A percentile compares a stretch with the other conserved stretches of the same genome.
phyloP scores from a whole-genome alignment of 2,888 invertebrate species.

The Emmelina monodactyla region DNA sequence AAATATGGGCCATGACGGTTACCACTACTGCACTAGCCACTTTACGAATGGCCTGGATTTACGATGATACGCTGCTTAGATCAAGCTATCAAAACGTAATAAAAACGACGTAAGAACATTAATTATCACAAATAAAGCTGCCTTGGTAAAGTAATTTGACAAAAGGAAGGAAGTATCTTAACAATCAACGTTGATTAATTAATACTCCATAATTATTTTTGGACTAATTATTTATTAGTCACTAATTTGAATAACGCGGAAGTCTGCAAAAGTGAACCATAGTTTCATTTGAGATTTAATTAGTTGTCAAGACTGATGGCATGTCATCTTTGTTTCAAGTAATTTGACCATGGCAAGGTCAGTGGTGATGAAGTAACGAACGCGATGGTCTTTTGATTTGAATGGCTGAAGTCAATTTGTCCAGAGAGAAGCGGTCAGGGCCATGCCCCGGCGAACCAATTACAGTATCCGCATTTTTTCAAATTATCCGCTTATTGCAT shows the following conservation, averaged over 20 bases:
- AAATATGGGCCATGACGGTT: constrained; percentile 33
- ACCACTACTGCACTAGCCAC: too few relatives aligned
- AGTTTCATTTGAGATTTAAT: constrained; percentile 29
- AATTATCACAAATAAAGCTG: too few relatives aligned
- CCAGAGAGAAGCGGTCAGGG: constrained; percentile 37
- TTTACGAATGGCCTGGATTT: constrained; percentile 6
- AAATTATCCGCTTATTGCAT: constrained; percentile 49
- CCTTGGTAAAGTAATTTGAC: too few relatives aligned
- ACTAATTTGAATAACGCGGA: too few relatives aligned
- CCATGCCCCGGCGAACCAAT: constrained; percentile 50
- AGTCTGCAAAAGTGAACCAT: constrained; percentile 36
- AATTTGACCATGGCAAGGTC: constrained; percentile 24
- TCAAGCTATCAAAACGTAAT: too few relatives aligned
- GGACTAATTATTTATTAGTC: too few relatives aligned
- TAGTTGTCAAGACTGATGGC: constrained; percentile 30
- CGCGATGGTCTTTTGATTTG: constrained; percentile 15
- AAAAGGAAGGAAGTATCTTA: too few relatives aligned
- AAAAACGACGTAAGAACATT: too few relatives aligned
- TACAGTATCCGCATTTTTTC: constrained; percentile 60
- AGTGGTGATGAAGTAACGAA: constrained; percentile 15
- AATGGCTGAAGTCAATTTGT: background rate
- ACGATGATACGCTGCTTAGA: too few relatives aligned
- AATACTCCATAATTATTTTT: too few relatives aligned
- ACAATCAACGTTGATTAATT: too few relatives aligned
- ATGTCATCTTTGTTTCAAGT: constrained; percentile 26